Base-by-base conservation (phyloP, 2,113 vertebrate genomes). In the Dicentrarchus labrax region DNA sequence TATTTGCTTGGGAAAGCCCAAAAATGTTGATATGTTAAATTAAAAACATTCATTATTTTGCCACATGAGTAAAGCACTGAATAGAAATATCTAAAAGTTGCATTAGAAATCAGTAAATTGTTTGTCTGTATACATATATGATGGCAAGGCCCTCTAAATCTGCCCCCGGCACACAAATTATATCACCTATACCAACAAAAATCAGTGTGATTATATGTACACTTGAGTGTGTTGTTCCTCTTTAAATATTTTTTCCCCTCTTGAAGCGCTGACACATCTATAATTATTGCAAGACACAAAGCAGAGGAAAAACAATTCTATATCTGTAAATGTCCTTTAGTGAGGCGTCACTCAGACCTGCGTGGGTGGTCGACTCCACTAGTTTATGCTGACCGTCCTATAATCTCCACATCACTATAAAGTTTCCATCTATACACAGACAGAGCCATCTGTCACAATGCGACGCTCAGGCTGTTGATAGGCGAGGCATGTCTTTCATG, bases 381-480 rank as follows among this genome's bases (percentile, higher is more conserved):
- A 7, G 43, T 24, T 39, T 39, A 19, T 36, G 62, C 56, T 64
- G 84, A 82, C 79, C 69, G 10, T 56, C 60, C 21, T 68, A 47
- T 76, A n/a, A 80, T 82, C 71, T 64, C 41, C 61, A 43, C 72
- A 65, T 59, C 36, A 15, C 65, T 39, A 45, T 17, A 3, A 74
- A 62, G 39, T 77, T 56, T 72, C 60, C 8, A 22, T 77, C 22
- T 8, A 22, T 4, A 51, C 21, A n/a, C 56, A 47, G 56, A 73
- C 57, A n/a, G 13, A 68, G n/a, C 61, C 61, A 50, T 68, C 66
- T 67, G 78, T 69, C 80, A 61, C 61, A 4, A 2, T 59, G 38
- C 45, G 3, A 51, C 9, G 0, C 68, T 72, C 78, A 69, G 48
- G 72, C 60, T 48, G 69, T 75, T 17, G 16, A 48, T 51, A 74